These are phyloP conservation scores for Nansenia antarctica DNA, from an alignment of 2,113 vertebrate genomes.

Conservation along the genomic window DNA sequence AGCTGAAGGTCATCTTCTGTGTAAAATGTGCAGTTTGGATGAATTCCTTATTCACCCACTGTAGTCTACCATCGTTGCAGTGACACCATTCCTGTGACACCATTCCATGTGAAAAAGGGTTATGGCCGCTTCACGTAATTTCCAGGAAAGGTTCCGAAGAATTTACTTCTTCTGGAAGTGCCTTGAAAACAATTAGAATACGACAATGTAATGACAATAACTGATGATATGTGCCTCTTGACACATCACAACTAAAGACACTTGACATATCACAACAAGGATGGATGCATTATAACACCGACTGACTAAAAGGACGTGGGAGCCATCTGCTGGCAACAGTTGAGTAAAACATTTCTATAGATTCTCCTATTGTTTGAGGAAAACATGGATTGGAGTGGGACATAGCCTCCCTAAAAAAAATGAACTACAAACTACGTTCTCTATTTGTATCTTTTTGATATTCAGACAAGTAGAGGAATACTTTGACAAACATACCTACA, in stretches of 20 bases:
- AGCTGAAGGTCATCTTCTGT: constrained; percentile 26
- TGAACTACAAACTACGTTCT: no score
- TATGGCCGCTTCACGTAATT: constrained; percentile 89
- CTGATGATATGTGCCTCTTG: background rate
- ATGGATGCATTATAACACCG: no score
- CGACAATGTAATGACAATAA: background rate
- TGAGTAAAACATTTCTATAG: background rate
- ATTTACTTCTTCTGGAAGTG: constrained; percentile 89
- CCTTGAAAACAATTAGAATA: constrained; percentile 70
- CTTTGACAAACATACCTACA: constrained; percentile 77
- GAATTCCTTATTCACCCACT: constrained; percentile 3
- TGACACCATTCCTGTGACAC: background rate
- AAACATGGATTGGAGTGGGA: background rate
- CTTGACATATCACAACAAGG: no score
- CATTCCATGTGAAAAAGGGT: constrained; percentile 37
- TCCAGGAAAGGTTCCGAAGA: constrained; percentile 92
- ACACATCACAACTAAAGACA: no score
- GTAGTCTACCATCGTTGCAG: no score
- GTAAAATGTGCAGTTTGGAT: constrained; percentile 6
- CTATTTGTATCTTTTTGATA: background rate
- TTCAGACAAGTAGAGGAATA: no score
- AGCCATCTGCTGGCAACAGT: background rate
- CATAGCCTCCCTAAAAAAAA: background rate
- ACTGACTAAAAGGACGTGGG: background rate
- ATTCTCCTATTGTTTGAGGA: background rate